Conservation (phyloP, 2,888 invertebrate species). For the Cacoxenus indagator region DNA sequence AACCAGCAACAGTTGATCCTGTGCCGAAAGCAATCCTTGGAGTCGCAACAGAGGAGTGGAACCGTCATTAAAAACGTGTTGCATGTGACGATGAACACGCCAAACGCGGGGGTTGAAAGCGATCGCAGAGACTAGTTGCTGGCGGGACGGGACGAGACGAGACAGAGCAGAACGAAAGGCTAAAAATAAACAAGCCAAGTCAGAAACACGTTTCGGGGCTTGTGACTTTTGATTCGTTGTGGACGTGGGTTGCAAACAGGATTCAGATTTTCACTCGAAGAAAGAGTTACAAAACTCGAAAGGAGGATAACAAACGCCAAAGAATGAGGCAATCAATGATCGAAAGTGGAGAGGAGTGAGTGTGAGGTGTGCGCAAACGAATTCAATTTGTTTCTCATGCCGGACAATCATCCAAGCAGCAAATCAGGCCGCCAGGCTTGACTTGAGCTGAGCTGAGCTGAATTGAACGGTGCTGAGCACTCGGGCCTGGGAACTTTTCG, state of each 20-base stretch:
- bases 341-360: background rate
- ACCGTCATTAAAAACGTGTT: conserved; percentile 12
- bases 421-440: conserved; percentile 26
- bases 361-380: no score
- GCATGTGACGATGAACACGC: background rate
- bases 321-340: background rate
- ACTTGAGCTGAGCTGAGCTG: conserved; percentile 26
- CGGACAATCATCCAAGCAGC: conserved; percentile 3
- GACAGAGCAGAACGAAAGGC: background rate
- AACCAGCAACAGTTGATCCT: conserved; percentile 10
- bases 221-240: background rate
- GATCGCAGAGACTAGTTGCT: background rate
- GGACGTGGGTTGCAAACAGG: background rate
- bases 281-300: conserved; percentile 3
- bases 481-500: conserved; percentile 46
- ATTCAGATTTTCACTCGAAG: background rate
- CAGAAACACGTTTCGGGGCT: background rate
- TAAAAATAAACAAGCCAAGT: background rate
- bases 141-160: background rate
- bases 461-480: no score
- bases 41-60: conserved; percentile 37
- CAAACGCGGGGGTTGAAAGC: background rate
- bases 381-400: conserved; percentile 11
- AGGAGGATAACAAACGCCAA: background rate
- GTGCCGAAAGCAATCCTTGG: conserved; percentile 26